phyloP scores from a whole-genome alignment of 2,888 invertebrate genomes.

The Hydrotaea diabolus region DNA sequence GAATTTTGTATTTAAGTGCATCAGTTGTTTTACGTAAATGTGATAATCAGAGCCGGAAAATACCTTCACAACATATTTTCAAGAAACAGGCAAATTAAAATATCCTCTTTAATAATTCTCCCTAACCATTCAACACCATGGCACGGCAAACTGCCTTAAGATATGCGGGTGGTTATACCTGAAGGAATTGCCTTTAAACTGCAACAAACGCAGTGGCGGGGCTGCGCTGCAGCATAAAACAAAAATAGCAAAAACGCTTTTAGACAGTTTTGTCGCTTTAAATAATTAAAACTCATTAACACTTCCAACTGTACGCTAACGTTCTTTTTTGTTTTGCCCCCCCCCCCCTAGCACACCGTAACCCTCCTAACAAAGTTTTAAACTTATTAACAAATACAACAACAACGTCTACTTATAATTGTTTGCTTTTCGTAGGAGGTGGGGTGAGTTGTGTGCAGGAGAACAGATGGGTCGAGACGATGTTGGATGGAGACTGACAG shows the following conservation, averaged over 20 bases:
- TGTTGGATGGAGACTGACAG: neutral
- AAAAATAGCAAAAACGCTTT: conserved; percentile 25
- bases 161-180: neutral
- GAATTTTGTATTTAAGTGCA: too few species aligned
- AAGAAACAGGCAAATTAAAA: neutral
- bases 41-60: conserved; percentile 3
- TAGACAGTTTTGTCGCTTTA: conserved; percentile 50
- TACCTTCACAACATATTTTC: conserved; percentile 1
- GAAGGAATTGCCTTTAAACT: conserved; percentile 21
- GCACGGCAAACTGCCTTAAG: neutral
- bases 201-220: neutral
- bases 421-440: too few species aligned
- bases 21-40: neutral
- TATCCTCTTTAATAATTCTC: too few species aligned
- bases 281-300: conserved; percentile 70
- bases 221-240: neutral
- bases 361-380: conserved; percentile 27
- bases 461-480: too few species aligned
- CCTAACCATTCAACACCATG: neutral
- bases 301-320: conserved; percentile 52
- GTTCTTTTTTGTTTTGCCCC: neutral
- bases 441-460: too few species aligned
- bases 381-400: conserved; percentile 39
- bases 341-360: neutral
- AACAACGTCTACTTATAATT: conserved; percentile 4